These are phyloP conservation scores for Sternarchorhynchus goeldii DNA, from an alignment of 2,797 vertebrate genomes.

Conservation along the genomic window DNA sequence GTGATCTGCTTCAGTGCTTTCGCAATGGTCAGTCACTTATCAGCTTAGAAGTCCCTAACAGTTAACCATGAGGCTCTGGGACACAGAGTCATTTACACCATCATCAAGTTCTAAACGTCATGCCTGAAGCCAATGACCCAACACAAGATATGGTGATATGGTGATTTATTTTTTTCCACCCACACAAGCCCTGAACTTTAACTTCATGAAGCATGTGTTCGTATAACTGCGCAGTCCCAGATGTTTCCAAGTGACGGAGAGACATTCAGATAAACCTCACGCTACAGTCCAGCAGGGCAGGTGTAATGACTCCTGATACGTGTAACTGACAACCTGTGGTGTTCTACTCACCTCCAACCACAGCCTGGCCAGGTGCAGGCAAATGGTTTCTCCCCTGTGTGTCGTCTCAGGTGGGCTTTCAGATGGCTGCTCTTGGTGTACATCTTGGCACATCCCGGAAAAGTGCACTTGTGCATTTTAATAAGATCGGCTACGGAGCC, in stretches of 20 bases:
- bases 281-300: background rate
- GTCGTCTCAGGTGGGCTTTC: conserved; percentile 94
- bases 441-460: conserved; percentile 95
- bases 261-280: background rate
- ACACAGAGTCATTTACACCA: background rate
- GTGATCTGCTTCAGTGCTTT: conserved; percentile 43
- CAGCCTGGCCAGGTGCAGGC: conserved; percentile 95
- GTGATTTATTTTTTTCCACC: background rate
- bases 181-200: background rate
- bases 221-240: background rate
- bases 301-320: background rate
- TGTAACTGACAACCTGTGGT: background rate
- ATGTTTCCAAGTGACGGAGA: background rate
- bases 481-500: conserved; percentile 92
- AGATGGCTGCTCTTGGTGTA: conserved; percentile 98
- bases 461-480: conserved; percentile 98
- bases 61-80: conserved; percentile 20
- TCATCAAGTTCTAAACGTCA: background rate
- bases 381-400: conserved; percentile 96
- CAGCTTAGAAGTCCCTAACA: conserved; percentile 28
- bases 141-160: background rate
- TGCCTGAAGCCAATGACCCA: background rate
- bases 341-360: conserved; percentile 88
- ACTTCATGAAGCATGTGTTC: background rate
- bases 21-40: conserved; percentile 32